Evolutionary conservation across 2,888 invertebrate genomes (phyloP).

Genomic region (Eupithecia insigniata): DNA sequence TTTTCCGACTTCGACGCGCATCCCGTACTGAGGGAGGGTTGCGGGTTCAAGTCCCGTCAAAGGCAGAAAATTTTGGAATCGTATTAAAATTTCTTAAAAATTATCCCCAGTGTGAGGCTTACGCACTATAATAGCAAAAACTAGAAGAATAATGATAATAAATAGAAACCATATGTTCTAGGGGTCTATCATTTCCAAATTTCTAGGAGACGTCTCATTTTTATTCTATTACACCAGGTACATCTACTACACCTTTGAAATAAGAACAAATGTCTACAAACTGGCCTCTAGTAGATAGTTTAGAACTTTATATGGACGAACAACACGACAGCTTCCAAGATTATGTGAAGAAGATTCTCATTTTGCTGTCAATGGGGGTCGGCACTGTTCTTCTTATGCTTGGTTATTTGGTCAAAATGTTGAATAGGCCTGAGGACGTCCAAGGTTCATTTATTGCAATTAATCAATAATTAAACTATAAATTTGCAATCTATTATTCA

Average conservation of each 20-base stretch:
- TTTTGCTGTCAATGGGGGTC: conserved; percentile 58
- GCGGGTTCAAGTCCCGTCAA: too few species aligned
- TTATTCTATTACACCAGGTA: conserved; percentile 58
- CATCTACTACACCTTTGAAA: conserved; percentile 72
- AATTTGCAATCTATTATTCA: neutral
- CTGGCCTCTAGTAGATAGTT: conserved; percentile 46
- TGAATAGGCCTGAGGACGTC: conserved; percentile 7
- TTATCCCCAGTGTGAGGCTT: too few species aligned
- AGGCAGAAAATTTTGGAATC: too few species aligned
- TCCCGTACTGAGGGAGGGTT: too few species aligned
- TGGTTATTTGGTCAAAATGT: conserved; percentile 20
- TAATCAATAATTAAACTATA: neutral
- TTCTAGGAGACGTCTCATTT: neutral
- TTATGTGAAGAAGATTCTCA: conserved; percentile 63
- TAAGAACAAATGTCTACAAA: conserved; percentile 59
- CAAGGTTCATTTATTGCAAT: conserved; percentile 13
- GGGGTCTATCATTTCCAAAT: neutral
- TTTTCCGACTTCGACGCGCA: too few species aligned
- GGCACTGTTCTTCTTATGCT: conserved; percentile 55
- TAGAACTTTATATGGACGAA: conserved; percentile 66
- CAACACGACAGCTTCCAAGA: conserved; percentile 63
- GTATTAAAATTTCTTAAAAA: too few species aligned
- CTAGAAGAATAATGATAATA: neutral
- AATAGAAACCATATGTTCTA: neutral
- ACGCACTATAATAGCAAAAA: neutral